Base-by-base conservation (phyloP, 2,113 vertebrate genomes). In the Semicossyphus pulcher region DNA sequence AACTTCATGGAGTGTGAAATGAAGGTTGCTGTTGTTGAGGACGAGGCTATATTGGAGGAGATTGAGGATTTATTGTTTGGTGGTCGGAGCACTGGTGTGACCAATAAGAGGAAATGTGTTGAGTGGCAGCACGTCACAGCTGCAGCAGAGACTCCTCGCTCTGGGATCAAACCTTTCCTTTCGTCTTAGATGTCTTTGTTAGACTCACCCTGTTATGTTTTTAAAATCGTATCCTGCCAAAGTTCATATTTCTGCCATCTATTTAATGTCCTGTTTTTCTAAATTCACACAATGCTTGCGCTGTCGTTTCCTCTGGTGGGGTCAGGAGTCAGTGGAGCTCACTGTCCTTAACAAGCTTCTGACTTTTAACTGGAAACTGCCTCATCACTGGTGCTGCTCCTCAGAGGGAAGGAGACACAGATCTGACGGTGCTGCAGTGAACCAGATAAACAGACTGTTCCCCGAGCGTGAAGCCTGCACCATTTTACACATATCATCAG, bases 361-460 rank as follows among this genome's bases (percentile, higher is more conserved):
- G 44, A 73, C 34, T 67, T 64, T 58, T 76, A 57, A 72, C 48
- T 76, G 63, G 63, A 81, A 79, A 73, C 60, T 53, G 74, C 47
- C 69, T 79, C 47, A 2, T 80, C 4, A 16, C 42, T 36, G 54
- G 23, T 41, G 59, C 42, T 45, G 51, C 29, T 81, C 53, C 68
- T 78, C 72, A 23, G 66, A 67, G 71, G 47, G 23, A 48, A 63
- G 34, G 12, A 60, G 25, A 62, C 41, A 53, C 45, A 57, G 54
- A 77, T 62, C 70, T 48, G 62, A 70, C 10, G 21, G 60, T n/a
- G 59, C 67, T 63, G 74, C 71, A 72, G 70, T 68, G 42, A 83
- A 78, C 66, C 52, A 62, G 32, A 52, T 76, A 54, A 81, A 75
- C 26, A 14, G 34, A 29, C 16, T 47, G 20, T 37, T 56, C 29